Base-by-base conservation (phyloP, 1,140 invertebrate species). In the Cryptotermes secundus region DNA sequence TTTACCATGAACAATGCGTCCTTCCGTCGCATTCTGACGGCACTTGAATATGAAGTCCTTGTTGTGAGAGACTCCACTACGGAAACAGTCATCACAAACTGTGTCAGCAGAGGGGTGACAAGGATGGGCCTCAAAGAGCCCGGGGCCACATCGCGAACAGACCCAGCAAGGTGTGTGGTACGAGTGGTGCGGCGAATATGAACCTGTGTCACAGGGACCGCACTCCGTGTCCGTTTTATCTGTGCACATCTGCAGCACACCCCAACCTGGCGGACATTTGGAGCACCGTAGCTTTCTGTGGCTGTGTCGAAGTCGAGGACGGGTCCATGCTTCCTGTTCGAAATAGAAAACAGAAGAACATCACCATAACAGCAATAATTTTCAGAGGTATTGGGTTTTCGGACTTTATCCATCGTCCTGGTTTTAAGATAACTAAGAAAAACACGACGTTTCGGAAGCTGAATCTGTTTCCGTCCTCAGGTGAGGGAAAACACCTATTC, bases 81-180 rank as follows among this genome's bases (percentile, higher is more conserved):
- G 86, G 86, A 89, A 89, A 81, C 91, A 92, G 16, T 90, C 91
- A 80, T 92, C 91, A 85, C 91, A 92, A 34, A 92, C 87, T 12
- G 91, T 92, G 87, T 92, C 91, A 38, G 87, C 86, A 2, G 86
- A 87, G 0, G 88, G 45, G 1, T 87, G 89, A 86, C 91, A 92
- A 7, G 89, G 86, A 85, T 91, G 90, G 0, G 90, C 91, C 85
- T 91, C 89, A 87, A 91, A 92, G 10, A 92, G 86, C 3, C 91
- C 91, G 12, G 88, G 88, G 0, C 91, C 91, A 83, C 91, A 92
- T 34, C 89, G 87, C 10, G 91, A 91, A 86, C 91, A 92, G 59
- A 90, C 89, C 89, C 90, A 91, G 80, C 91, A 92, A 6, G 89
- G 89, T 35, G 89, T 89, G 7, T 86, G 88, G 83, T 88, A 89